These are phyloP conservation scores for Aproaerema taeniolella DNA, from an alignment of 2,888 invertebrate genomes.

Conservation along the genomic window DNA sequence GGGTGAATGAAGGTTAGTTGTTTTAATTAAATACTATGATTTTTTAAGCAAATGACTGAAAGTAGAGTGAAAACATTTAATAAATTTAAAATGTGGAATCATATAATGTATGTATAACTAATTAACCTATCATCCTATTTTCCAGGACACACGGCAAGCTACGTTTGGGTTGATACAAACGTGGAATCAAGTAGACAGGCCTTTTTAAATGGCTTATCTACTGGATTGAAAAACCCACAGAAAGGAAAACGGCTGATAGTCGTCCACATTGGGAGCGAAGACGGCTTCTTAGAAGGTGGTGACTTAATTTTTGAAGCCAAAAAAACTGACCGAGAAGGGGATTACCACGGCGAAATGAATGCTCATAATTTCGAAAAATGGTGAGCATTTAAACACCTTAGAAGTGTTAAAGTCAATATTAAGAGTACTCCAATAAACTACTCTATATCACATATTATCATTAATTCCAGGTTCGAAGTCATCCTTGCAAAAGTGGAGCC, in stretches of 20 bases:
- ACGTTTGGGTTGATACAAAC: conserved; percentile 14
- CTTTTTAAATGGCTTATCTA: conserved; percentile 18
- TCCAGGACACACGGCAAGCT: conserved; percentile 9
- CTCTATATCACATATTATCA: too few relatives aligned
- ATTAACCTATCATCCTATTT: neutral
- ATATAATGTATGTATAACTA: neutral
- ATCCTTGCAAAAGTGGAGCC: too few relatives aligned
- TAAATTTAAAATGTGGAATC: neutral
- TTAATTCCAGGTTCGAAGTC: too few relatives aligned
- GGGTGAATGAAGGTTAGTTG: too few relatives aligned
- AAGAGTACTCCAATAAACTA: too few relatives aligned
- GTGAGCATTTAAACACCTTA: too few relatives aligned
- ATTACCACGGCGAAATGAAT: conserved; percentile 21
- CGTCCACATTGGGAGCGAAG: conserved; percentile 19
- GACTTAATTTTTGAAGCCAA: conserved; percentile 21
- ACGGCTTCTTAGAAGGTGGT: conserved; percentile 21
- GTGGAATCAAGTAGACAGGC: conserved; percentile 16
- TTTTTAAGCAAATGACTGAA: too few relatives aligned
- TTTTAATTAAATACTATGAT: too few relatives aligned
- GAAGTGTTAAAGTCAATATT: too few relatives aligned
- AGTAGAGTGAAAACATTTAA: conserved; percentile 7
- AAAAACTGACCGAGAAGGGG: conserved; percentile 13
- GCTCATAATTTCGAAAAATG: conserved; percentile 21
- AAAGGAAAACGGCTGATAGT: conserved; percentile 23
- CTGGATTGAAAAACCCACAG: conserved; percentile 17